A percentile compares a stretch with the other conserved stretches of the same genome.
Conservation (phyloP, 2,113 vertebrate species). For the Phycodurus eques region DNA sequence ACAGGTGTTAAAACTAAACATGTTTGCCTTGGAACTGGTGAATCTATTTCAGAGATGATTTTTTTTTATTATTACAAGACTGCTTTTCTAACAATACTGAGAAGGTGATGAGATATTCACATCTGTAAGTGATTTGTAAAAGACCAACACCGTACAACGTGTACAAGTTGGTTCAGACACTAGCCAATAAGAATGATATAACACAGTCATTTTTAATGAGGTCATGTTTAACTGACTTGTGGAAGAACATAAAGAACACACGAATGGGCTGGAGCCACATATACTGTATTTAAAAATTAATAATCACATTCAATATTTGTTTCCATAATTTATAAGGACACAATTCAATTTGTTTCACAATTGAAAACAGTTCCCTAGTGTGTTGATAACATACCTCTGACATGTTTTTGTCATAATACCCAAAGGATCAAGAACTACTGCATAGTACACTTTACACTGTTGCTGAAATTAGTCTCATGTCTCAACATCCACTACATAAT, state of each 20-base stretch:
- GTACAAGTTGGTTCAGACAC: constrained; percentile 26
- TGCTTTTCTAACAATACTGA: constrained; percentile 37
- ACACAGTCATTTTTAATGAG: constrained; percentile 14
- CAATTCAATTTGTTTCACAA: too few relatives aligned
- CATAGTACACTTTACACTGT: too few relatives aligned
- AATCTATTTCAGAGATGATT: constrained; percentile 7
- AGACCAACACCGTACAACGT: constrained; percentile 34
- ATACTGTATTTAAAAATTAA: too few relatives aligned
- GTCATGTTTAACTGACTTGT: neutral
- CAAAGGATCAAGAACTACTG: too few relatives aligned
- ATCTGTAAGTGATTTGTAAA: constrained; percentile 46
- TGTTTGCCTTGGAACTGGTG: constrained; percentile 9
- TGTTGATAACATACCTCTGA: too few relatives aligned
- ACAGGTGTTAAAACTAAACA: constrained; percentile 21
- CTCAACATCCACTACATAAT: neutral
- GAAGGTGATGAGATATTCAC: constrained; percentile 27
- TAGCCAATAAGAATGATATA: constrained; percentile 22
- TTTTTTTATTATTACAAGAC: constrained; percentile 1
- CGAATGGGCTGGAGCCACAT: too few relatives aligned
- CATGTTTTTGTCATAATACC: too few relatives aligned
- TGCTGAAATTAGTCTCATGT: neutral
- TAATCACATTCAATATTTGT: too few relatives aligned
- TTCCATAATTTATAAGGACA: too few relatives aligned
- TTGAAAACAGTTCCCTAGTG: too few relatives aligned
- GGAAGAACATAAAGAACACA: neutral